phyloP scores from a whole-genome alignment of 1,140 invertebrate species.

The Drosophila hydei region DNA sequence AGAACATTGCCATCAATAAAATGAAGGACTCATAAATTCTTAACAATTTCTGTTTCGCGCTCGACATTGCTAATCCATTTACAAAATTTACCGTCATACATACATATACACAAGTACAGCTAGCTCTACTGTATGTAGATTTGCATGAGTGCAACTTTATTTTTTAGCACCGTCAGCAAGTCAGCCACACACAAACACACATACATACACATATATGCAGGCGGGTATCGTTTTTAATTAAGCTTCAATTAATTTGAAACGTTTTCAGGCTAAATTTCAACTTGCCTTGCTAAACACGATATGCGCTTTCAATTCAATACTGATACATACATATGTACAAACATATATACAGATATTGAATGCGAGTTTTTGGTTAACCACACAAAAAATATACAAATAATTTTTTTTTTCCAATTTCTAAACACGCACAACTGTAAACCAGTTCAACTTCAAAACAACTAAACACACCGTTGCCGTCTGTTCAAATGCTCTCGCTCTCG shows the following conservation, averaged over 20 bases:
- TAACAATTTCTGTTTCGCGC: not conserved
- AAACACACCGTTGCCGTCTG: constrained; percentile 51
- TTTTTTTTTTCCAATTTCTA: constrained; percentile 50
- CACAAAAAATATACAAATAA: constrained; percentile 44
- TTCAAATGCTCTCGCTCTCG: constrained; percentile 13
- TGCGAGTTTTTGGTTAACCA: constrained; percentile 12
- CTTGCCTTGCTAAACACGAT: constrained; percentile 34
- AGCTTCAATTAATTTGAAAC: constrained; percentile 43
- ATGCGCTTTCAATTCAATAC: constrained; percentile 22
- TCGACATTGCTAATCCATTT: no score
- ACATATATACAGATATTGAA: constrained; percentile 2
- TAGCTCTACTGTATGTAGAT: not conserved
- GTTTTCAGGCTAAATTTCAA: constrained; percentile 8
- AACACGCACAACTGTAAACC: constrained; percentile 78
- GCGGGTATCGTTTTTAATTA: constrained; percentile 35
- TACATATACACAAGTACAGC: no score
- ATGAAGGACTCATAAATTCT: constrained; percentile 14
- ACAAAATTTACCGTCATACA: no score
- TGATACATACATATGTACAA: constrained; percentile 5
- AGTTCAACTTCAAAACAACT: constrained; percentile 80
- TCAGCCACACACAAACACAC: constrained; percentile 3
- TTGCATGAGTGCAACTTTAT: not conserved
- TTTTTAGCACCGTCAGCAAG: constrained; percentile 11
- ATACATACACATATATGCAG: constrained; percentile 16
- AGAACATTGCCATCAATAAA: not conserved